These are phyloP conservation scores for human DNA, from an alignment of 2,113 vertebrate species.

Conservation along the genomic window DNA sequence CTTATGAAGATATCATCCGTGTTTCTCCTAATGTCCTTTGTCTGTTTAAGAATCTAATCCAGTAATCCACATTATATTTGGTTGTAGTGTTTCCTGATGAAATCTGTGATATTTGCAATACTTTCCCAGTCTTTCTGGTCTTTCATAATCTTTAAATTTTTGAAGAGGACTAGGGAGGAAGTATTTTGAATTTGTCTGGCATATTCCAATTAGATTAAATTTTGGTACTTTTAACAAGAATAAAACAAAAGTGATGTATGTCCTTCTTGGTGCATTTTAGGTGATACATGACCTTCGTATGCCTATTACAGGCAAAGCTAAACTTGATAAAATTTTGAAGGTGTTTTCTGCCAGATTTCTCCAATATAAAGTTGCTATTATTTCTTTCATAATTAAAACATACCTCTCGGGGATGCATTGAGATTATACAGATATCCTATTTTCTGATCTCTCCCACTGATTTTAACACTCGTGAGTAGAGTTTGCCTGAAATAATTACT, in stretches of 20 bases:
- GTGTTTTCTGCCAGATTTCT: neutral
- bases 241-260: neutral
- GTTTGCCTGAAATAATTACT: neutral
- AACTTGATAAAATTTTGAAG: neutral
- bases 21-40: neutral
- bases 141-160: neutral
- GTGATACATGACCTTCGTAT: neutral
- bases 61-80: neutral
- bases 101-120: neutral
- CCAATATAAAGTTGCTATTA: neutral
- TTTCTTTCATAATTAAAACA: neutral
- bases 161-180: neutral
- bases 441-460: neutral
- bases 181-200: neutral
- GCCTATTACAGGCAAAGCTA: neutral
- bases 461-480: neutral
- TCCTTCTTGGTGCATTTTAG: neutral
- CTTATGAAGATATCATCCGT: neutral
- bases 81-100: neutral
- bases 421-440: neutral
- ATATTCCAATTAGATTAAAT: neutral
- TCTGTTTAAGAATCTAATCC: neutral
- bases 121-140: neutral
- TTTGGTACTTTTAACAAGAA: neutral
- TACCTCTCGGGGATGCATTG: neutral